These are phyloP conservation scores for Spodoptera littoralis DNA, from an alignment of 2,888 invertebrate genomes.

Conservation along the genomic window DNA sequence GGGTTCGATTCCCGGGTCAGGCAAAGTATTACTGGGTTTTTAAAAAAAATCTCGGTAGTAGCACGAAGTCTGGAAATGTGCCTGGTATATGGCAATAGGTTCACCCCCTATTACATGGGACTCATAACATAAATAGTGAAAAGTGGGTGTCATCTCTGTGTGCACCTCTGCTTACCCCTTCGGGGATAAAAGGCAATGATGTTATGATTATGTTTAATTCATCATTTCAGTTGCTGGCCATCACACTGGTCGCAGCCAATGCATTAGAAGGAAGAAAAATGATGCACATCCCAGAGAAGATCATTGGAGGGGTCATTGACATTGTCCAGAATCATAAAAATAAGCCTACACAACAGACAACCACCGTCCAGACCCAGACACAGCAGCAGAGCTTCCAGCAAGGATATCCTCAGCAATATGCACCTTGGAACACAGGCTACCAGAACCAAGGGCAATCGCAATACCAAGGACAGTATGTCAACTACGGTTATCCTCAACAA, in stretches of 20 bases:
- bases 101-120: no score
- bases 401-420: slow-evolving; percentile 65
- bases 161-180: no score
- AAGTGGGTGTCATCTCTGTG: no score
- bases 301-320: slow-evolving; percentile 84
- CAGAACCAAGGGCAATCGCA: slow-evolving; percentile 61
- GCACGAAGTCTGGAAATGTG: no score
- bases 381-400: slow-evolving; percentile 60
- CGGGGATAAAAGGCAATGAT: no score
- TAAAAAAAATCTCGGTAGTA: no score
- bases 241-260: slow-evolving; percentile 49
- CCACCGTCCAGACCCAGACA: slow-evolving; percentile 27
- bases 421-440: slow-evolving; percentile 60
- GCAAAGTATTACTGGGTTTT: no score
- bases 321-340: slow-evolving; percentile 82
- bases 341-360: slow-evolving; percentile 65
- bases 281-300: slow-evolving; percentile 81
- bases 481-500: slow-evolving; percentile 53
- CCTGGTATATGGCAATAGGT: no score
- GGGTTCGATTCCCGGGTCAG: no score
- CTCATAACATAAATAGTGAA: no score
- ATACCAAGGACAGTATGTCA: slow-evolving; percentile 62
- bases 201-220: no score
- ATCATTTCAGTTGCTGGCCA: slow-evolving; percentile 62
- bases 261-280: slow-evolving; percentile 68